phyloP scores from a whole-genome alignment of 2,797 vertebrate genomes.

The Gambelia wislizenii region DNA sequence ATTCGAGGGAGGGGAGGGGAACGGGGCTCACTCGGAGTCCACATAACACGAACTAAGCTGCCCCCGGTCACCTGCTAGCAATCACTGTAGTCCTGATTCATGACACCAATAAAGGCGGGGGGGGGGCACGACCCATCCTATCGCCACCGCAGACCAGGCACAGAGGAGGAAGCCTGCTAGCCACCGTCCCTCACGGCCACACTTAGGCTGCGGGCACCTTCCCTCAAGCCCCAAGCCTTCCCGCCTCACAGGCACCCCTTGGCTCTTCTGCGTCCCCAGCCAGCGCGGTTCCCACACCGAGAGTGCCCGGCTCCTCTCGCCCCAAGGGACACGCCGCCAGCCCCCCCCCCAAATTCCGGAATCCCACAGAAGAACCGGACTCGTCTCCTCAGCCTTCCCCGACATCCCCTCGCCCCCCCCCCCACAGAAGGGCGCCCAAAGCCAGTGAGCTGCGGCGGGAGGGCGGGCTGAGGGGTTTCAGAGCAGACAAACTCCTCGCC shows the following conservation, averaged over 20 bases:
- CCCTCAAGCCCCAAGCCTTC: background rate
- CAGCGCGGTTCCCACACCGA: too few relatives aligned
- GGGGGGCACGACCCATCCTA: background rate
- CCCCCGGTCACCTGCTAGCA: slow-evolving; percentile 28
- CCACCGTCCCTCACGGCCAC: background rate
- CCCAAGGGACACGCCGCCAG: background rate
- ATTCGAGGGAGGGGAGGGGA: slow-evolving; percentile 3
- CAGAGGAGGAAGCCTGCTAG: background rate
- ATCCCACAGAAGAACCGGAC: too few relatives aligned
- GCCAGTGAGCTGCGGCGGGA: too few relatives aligned
- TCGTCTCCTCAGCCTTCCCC: background rate
- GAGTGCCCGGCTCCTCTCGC: background rate
- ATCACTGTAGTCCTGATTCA: background rate
- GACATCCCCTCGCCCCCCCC: rapidly evolving
- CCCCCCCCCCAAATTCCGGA: too few relatives aligned
- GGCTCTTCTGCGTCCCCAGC: too few relatives aligned
- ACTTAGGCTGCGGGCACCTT: background rate
- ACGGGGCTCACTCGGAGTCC: slow-evolving; percentile 14
- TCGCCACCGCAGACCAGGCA: background rate
- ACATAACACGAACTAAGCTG: slow-evolving; percentile 4
- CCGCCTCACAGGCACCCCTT: background rate
- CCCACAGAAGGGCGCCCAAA: too few relatives aligned
- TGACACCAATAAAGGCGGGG: background rate
- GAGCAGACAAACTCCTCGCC: background rate
- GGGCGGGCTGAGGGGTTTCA: background rate